Evolutionary conservation across 2,888 invertebrate genomes (phyloP).

Genomic region (Geotrupes spiniger): DNA sequence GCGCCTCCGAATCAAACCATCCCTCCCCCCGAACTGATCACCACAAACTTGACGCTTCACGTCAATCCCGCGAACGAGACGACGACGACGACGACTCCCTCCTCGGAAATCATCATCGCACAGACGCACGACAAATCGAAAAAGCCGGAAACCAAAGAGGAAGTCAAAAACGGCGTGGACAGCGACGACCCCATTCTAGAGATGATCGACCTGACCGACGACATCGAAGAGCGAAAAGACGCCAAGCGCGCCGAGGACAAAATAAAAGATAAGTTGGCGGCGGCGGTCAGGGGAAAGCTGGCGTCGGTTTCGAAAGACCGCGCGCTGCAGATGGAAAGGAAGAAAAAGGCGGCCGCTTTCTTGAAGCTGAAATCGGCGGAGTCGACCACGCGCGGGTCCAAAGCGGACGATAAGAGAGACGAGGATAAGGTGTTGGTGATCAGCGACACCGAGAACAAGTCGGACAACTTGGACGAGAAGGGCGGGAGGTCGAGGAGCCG

Average conservation of each 20-base stretch:
- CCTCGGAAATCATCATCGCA: neutral
- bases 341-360: constrained; percentile 80
- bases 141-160: neutral
- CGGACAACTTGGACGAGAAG: constrained; percentile 43
- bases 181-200: constrained; percentile 51
- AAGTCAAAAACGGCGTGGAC: constrained; percentile 33
- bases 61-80: too few relatives aligned
- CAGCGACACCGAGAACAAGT: constrained; percentile 27
- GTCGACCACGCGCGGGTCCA: constrained; percentile 25
- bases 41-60: neutral
- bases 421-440: constrained; percentile 24
- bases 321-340: constrained; percentile 66
- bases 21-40: neutral
- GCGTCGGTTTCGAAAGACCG: constrained; percentile 55
- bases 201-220: constrained; percentile 60
- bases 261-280: constrained; percentile 58
- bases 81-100: neutral
- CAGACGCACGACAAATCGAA: too few relatives aligned
- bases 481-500: constrained; percentile 25
- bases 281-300: constrained; percentile 58
- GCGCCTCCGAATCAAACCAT: constrained; percentile 8
- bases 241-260: constrained; percentile 53
- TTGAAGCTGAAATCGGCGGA: constrained; percentile 48
- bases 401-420: constrained; percentile 29
- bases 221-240: constrained; percentile 51